Conservation (phyloP, 2,797 vertebrate genomes). For the Malurus splendens region DNA sequence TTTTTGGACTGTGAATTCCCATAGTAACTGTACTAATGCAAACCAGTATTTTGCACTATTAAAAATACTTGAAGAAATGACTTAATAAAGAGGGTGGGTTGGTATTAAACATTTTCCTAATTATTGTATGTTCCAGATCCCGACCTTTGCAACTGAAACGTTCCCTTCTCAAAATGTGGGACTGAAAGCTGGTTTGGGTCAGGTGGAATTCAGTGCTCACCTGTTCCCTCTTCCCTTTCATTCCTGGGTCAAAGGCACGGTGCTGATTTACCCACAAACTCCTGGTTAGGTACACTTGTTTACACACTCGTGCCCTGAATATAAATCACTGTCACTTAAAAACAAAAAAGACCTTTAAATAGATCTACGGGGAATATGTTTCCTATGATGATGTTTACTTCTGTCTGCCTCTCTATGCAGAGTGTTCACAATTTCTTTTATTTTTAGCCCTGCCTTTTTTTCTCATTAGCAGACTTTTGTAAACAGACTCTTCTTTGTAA, state of each 20-base stretch:
- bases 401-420: background rate
- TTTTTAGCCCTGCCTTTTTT: background rate
- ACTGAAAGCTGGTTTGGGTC: background rate
- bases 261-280: background rate
- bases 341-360: background rate
- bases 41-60: conserved; percentile 47
- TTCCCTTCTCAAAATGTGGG: background rate
- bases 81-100: conserved; percentile 55
- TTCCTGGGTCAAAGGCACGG: background rate
- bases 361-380: background rate
- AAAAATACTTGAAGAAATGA: conserved; percentile 45
- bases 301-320: background rate
- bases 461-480: background rate
- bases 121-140: conserved; percentile 4
- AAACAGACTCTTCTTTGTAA: background rate
- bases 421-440: background rate
- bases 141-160: background rate
- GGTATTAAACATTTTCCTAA: conserved; percentile 33
- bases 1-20: conserved; percentile 28
- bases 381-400: background rate
- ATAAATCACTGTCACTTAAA: background rate
- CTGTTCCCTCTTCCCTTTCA: background rate
- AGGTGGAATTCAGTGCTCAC: background rate
- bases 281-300: background rate
- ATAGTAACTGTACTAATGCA: conserved; percentile 38